Percentiles rank a stretch among this genome's conserved stretches.
Conservation (phyloP, 2,888 invertebrate species). For the Chrysina gloriosa region DNA sequence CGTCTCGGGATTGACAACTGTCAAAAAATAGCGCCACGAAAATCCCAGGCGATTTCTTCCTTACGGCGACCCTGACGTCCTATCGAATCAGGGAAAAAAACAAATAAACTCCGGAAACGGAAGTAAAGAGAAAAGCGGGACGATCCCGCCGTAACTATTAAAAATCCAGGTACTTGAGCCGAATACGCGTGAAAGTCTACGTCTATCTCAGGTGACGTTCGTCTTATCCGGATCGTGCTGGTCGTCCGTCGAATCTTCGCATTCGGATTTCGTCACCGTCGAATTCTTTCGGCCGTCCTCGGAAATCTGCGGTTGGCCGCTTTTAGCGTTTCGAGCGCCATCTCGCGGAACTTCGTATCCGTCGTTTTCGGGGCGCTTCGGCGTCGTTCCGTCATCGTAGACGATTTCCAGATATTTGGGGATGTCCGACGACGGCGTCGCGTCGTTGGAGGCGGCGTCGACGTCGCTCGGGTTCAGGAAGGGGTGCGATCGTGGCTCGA, state of each 20-base stretch:
- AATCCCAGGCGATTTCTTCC: neutral
- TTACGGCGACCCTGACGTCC: too few species aligned
- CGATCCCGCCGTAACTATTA: too few species aligned
- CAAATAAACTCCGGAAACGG: neutral
- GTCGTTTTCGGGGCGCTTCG: conserved; percentile 50
- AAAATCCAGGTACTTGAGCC: conserved; percentile 36
- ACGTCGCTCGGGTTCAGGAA: conserved; percentile 59
- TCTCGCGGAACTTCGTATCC: conserved; percentile 54
- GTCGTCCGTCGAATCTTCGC: neutral
- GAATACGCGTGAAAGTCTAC: neutral
- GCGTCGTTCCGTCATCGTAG: conserved; percentile 48
- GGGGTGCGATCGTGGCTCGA: conserved; percentile 66
- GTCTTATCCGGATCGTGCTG: neutral
- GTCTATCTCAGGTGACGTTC: conserved; percentile 2
- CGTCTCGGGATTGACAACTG: too few species aligned
- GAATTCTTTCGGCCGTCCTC: neutral
- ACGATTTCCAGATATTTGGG: conserved; percentile 54
- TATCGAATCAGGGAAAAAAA: too few species aligned
- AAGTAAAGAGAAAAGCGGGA: too few species aligned
- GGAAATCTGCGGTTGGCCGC: too few species aligned
- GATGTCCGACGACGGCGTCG: conserved; percentile 45
- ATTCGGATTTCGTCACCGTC: neutral
- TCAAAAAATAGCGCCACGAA: too few species aligned
- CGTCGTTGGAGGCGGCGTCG: conserved; percentile 1
- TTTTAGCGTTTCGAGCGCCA: conserved; percentile 42